Evolutionary conservation across 2,888 invertebrate species (phyloP), one percentile per base, ranked within the genome.

Genomic region (Lasioglossum calceatum): DNA sequence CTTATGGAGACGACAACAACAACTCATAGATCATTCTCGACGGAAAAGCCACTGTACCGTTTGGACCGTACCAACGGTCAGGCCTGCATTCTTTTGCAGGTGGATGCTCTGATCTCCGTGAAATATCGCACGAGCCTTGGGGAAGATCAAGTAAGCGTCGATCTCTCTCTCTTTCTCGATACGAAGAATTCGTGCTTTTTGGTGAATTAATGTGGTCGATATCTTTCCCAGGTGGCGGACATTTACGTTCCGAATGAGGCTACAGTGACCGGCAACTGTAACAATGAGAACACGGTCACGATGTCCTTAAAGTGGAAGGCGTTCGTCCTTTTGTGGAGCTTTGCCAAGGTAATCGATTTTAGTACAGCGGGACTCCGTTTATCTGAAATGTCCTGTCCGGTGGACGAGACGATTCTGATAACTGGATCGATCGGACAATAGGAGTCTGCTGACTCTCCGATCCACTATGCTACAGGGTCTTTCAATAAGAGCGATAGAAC

Each of bases 31-130:
- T 23, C 87, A 0, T 78, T 82, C 5, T 84, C 84, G 61, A 79
- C 88, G 77, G 93, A 93, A 27, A 86, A 92, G 77, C 95, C 93
- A 4, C 95, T 97, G 19, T 98, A 98, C 93, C 96, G 98, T 72
- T 96, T 97, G 50, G 96, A 97, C 90, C 96, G 97, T 67, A 96
- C 97, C 87, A 97, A 97, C 79, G 98, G 97, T 1, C 97, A 97
- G 87, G 98, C 98, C 0, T 98, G 98, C 93, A 98, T 98, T 89
- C 95, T 98, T 47, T 96, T 98, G 50, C 97, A 97, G 89, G 97
- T 97, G 39, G 98, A 98, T 94, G 98, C 97, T 0, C 95, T 98
- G 8, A 96, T 98, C 76, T 93, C 93, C 88, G 97, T 97, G 91
- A 97, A 97, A 67, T 98, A 97, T 95, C 96, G 97, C 77, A 97